Conservation (phyloP, 1,140 invertebrate genomes). For the Ostrea edulis region DNA sequence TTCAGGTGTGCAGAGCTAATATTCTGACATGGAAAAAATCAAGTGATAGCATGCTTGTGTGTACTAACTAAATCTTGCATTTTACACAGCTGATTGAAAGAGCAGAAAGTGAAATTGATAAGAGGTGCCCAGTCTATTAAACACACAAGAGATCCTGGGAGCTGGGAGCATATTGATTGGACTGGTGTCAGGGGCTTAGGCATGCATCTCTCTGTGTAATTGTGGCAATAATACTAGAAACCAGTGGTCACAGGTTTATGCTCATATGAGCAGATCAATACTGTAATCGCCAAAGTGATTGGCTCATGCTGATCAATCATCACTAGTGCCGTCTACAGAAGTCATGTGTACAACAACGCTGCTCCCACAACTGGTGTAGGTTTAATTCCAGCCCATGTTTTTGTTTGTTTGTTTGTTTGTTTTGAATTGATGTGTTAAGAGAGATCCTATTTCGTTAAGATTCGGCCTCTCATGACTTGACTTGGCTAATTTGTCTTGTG, state of each 20-base stretch:
- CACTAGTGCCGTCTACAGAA: not conserved
- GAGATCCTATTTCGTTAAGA: not conserved
- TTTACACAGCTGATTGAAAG: not conserved
- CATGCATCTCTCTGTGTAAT: slow-evolving; percentile 28
- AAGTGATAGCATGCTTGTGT: too few relatives aligned
- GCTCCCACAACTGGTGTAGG: not conserved
- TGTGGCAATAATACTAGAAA: slow-evolving; percentile 31
- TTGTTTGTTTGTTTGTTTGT: too few relatives aligned
- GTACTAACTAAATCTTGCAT: not conserved
- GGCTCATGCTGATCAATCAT: not conserved
- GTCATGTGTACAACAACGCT: not conserved
- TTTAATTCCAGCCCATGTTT: not conserved
- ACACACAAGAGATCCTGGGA: not conserved
- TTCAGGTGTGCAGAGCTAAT: not conserved
- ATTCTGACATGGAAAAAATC: not conserved
- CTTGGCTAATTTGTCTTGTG: slow-evolving; percentile 12
- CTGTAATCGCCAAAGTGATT: slow-evolving; percentile 24
- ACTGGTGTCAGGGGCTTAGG: not conserved
- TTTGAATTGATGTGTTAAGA: not conserved
- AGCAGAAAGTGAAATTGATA: not conserved
- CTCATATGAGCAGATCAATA: slow-evolving; percentile 33
- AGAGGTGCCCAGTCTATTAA: not conserved
- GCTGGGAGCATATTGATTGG: slow-evolving; percentile 18
- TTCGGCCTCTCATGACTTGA: not conserved
- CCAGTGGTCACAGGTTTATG: slow-evolving; percentile 17